Base-by-base conservation (phyloP, 2,888 invertebrate genomes). In the Ypsolopha sequella region DNA sequence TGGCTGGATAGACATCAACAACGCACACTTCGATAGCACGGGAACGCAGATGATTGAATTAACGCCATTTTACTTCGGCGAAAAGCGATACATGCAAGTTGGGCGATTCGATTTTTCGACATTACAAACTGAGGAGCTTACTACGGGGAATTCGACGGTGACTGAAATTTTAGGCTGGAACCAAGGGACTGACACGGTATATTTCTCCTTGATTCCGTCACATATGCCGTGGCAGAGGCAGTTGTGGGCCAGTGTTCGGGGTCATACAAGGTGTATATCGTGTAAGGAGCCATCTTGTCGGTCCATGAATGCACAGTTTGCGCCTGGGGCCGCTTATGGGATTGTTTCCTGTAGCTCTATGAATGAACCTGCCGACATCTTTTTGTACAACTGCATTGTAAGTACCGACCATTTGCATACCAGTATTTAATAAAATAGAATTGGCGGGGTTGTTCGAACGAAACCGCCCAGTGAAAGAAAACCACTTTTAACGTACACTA, bases 151-250 rank as follows among this genome's bases (percentile, higher is more conserved):
- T 57, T 88, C 88, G 47, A 90, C 90, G 0, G 91, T 92, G 0
- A 81, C 81, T 0, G 73, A 75, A 11, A 82, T 92, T 54, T 76
- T 89, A 41, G 91, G 91, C 3, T 92, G 91, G 87, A 89, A 92
- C 60, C 80, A 90, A 58, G 68, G 62, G 0, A 82, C 77, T 0
- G 80, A 89, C 55, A 81, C 88, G 33, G 78, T 92, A 80, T 92
- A 92, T 73, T 96, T 91, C 67, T 81, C 89, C 53, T 91, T 91
- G 0, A 90, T 93, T 0, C 88, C 90, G 1, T 84, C 85, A 2
- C 85, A 81, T 6, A 78, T 89, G 54, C 93, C 95, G 0, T 89
- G 91, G 59, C 88, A 91, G 59, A 88, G 91, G 54, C 95, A 97
- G 53, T 56, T 95, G 89, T 76, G 87, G 81, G 54, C 90, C 70